Conservation (phyloP, 2,888 invertebrate genomes). For the Pemphredon lugubris region DNA sequence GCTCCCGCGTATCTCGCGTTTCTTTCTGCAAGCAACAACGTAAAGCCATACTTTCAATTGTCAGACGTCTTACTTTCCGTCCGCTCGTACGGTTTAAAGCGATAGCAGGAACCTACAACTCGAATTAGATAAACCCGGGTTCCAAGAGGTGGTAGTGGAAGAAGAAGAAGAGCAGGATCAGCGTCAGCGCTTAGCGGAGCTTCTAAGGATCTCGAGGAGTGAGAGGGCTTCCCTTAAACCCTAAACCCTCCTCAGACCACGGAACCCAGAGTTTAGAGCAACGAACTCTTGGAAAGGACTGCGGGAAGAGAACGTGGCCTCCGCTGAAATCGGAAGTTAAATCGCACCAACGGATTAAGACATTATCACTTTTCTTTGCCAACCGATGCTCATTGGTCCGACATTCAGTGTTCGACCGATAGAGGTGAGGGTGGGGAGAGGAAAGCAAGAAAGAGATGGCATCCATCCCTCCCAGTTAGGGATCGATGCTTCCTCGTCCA, state of each 20-base stretch:
- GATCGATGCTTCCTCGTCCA: slow-evolving; percentile 76
- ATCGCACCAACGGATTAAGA: slow-evolving; percentile 85
- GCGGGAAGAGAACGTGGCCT: slow-evolving; percentile 59
- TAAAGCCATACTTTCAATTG: slow-evolving; percentile 30
- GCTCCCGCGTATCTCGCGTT: too few relatives aligned
- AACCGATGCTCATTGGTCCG: slow-evolving; percentile 65
- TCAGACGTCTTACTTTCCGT: slow-evolving; percentile 2
- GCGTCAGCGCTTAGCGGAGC: slow-evolving; percentile 76
- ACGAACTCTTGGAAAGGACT: slow-evolving; percentile 68
- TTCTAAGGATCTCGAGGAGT: slow-evolving; percentile 73
- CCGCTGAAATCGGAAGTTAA: slow-evolving; percentile 77
- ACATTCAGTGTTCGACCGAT: slow-evolving; percentile 33
- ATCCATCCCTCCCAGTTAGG: slow-evolving; percentile 70
- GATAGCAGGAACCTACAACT: slow-evolving; percentile 74
- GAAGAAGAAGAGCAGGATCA: slow-evolving; percentile 76
- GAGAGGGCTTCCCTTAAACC: slow-evolving; percentile 76
- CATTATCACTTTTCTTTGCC: slow-evolving; percentile 86
- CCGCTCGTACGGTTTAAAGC: slow-evolving; percentile 56
- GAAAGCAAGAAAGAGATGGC: slow-evolving; percentile 52
- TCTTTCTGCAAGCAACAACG: neutral
- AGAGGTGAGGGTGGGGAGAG: slow-evolving; percentile 31
- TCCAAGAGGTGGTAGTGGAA: slow-evolving; percentile 63
- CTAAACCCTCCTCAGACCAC: slow-evolving; percentile 78
- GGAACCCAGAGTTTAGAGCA: slow-evolving; percentile 76
- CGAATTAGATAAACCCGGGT: slow-evolving; percentile 80